These are phyloP conservation scores for Odobenus rosmarus DNA, from an alignment of 2,113 vertebrate genomes.

Conservation along the genomic window DNA sequence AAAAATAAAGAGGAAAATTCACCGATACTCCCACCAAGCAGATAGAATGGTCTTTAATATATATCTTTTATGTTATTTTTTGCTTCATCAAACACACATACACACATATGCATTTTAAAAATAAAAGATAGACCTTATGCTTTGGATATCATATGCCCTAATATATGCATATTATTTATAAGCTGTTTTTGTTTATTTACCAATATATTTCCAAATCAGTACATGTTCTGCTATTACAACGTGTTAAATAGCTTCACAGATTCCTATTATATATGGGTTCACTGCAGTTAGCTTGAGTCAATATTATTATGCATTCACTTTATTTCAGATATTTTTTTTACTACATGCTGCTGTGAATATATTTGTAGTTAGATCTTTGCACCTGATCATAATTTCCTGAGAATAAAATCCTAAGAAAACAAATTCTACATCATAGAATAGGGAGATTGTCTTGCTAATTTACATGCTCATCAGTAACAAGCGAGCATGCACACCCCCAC, in stretches of 20 bases:
- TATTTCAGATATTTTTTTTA: neutral
- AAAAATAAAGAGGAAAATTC: neutral
- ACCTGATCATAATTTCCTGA: neutral
- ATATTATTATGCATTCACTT: neutral
- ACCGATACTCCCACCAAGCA: neutral
- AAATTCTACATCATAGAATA: neutral
- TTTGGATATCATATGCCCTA: fast-evolving
- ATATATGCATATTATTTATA: neutral
- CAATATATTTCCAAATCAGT: neutral
- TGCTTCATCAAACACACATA: neutral
- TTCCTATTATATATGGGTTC: neutral
- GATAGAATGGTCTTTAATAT: neutral
- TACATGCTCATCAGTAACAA: neutral
- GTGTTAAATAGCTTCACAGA: neutral
- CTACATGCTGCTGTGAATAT: neutral
- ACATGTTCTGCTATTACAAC: neutral
- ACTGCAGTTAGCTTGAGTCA: neutral
- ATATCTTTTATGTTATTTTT: neutral
- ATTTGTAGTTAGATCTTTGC: neutral
- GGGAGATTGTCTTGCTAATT: neutral
- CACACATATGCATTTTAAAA: neutral
- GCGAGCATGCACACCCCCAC: fast-evolving
- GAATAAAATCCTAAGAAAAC: neutral
- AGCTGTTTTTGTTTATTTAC: neutral
- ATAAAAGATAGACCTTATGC: neutral